Evolutionary conservation across 2,888 invertebrate species (phyloP).

Genomic region (Thereva nobilitata): DNA sequence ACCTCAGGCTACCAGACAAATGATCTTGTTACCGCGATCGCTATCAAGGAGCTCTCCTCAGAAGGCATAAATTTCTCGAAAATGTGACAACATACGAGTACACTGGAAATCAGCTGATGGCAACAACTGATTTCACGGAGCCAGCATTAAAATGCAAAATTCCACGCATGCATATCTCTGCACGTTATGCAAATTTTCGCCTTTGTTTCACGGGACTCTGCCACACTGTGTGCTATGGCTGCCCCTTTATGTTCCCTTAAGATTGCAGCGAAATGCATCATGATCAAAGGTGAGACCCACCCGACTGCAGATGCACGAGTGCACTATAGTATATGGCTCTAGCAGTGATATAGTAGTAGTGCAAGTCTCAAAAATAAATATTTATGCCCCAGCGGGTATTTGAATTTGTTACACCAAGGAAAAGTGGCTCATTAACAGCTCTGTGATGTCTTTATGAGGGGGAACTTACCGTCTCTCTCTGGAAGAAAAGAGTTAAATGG

Average conservation of each 20-base stretch:
- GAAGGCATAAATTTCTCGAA: constrained; percentile 32
- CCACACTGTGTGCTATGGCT: constrained; percentile 5
- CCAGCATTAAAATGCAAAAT: constrained; percentile 25
- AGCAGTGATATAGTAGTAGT: background rate
- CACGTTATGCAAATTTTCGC: constrained; percentile 30
- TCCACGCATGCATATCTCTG: constrained; percentile 31
- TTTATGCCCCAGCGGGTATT: constrained; percentile 12
- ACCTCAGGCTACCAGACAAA: constrained; percentile 32
- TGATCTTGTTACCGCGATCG: constrained; percentile 32
- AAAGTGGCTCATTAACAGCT: constrained; percentile 31
- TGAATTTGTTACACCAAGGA: background rate
- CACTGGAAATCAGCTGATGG: constrained; percentile 24
- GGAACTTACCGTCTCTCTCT: constrained; percentile 17
- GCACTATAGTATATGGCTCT: too few relatives aligned
- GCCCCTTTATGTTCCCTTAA: constrained; percentile 31
- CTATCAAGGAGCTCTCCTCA: constrained; percentile 15
- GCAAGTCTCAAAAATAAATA: constrained; percentile 31
- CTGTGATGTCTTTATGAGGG: constrained; percentile 27
- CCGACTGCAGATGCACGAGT: background rate
- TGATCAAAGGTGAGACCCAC: constrained; percentile 30
- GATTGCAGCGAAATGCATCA: constrained; percentile 27
- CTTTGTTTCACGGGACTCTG: constrained; percentile 24
- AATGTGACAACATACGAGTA: constrained; percentile 28
- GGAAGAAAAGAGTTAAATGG: constrained; percentile 23
- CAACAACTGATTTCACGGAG: constrained; percentile 17